Percentiles rank a stretch among this genome's conserved stretches.
phyloP scores from a whole-genome alignment of 2,113 vertebrate genomes.

The Microcebus lehilahytsara region DNA sequence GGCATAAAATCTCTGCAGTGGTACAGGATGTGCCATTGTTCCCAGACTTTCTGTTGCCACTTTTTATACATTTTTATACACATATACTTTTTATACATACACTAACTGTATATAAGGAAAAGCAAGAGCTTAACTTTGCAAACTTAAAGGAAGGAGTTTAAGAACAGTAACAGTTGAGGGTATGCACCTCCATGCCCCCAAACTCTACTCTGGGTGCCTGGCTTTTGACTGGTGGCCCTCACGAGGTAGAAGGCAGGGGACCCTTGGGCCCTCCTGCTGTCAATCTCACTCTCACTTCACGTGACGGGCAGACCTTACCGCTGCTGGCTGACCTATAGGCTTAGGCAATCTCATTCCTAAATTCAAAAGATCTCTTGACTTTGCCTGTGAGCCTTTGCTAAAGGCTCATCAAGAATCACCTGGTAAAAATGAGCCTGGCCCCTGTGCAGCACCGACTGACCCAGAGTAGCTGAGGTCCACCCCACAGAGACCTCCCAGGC shows the following conservation, averaged over 20 bases:
- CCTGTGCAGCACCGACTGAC: background rate
- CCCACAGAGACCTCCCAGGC: accelerated
- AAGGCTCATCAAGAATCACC: slow-evolving; percentile 29
- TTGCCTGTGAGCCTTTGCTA: background rate
- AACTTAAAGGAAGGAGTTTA: background rate
- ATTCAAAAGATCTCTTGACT: slow-evolving; percentile 35
- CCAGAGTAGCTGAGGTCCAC: accelerated
- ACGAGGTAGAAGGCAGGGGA: background rate
- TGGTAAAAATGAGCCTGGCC: background rate
- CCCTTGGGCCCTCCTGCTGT: background rate
- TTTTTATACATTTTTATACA: background rate
- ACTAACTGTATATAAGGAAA: background rate
- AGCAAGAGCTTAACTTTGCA: background rate
- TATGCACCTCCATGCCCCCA: too few species aligned
- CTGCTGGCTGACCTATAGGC: background rate
- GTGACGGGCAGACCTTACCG: background rate
- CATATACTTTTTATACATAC: background rate
- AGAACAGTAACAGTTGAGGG: background rate
- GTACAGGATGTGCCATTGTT: slow-evolving; percentile 71
- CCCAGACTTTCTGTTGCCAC: background rate
- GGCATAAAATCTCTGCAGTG: slow-evolving; percentile 61
- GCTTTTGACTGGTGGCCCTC: background rate
- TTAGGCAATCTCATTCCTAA: background rate
- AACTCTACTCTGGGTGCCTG: background rate
- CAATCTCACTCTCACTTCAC: background rate